Evolutionary conservation across 2,113 vertebrate genomes (phyloP), one percentile per base, ranked within the genome.

Genomic region (Rhea pennata): DNA sequence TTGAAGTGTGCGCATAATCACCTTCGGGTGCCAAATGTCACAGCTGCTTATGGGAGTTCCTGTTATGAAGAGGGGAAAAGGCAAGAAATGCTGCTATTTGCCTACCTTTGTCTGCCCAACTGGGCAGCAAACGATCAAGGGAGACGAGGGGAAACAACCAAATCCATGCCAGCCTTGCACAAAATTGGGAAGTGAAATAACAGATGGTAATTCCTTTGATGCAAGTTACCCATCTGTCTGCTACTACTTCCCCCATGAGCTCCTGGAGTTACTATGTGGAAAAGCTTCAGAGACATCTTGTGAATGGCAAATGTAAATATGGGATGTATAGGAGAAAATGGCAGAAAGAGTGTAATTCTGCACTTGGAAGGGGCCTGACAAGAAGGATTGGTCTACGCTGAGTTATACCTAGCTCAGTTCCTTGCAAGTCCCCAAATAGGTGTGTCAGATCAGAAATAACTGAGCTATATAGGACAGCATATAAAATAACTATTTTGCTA

Each of bases 191-290:
- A 76, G 27, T 65, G 80, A 64, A 73, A 51, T 74, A 92, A 92
- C 96, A 97, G 95, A 96, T 97, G 94, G 96, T 8, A 50, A 58
- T 42, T 89, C 54, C 39, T 94, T 90, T 90, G 84, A 93, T 94
- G 65, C 62, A 83, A 95, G 78, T 79, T 91, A 75, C 62, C 84
- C 95, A 95, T 97, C 96, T 97, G 93, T 97, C 96, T 97, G 93
- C 87, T 87, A 24, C 58, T 24, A 62, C 78, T 92, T 81, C 78
- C 42, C 61, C 36, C n/a, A 56, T 0, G 48, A 96, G 79, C 64
- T 96, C 50, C 79, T 73, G 50, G 66, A 91, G 81, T 40, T 51
- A 31, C 48, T 61, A 29, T 14, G 40, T 59, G 69, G 78, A 86
- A 91, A 92, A 90, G 61, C 85, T 89, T 95, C 71, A 83, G 66